These are phyloP conservation scores for Leptinotarsa texana DNA, from an alignment of 1,140 invertebrate genomes.

Conservation along the genomic window DNA sequence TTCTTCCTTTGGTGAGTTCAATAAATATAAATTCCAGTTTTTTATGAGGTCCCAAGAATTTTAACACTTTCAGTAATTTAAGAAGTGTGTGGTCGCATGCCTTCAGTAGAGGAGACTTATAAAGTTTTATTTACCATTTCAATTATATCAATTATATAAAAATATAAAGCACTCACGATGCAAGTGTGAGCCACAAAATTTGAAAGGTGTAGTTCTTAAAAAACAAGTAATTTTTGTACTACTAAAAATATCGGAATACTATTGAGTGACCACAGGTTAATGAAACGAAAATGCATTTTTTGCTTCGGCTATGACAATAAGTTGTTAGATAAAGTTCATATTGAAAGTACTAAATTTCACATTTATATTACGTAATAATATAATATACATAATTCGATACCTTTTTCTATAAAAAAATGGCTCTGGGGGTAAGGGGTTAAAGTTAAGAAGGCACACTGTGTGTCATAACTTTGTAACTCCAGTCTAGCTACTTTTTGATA, in stretches of 20 bases:
- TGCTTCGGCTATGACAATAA: too few relatives aligned
- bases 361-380: too few relatives aligned
- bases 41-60: not conserved
- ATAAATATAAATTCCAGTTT: not conserved
- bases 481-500: too few relatives aligned
- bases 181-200: not conserved
- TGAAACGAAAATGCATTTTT: too few relatives aligned
- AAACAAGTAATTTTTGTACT: not conserved
- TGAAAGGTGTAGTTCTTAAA: not conserved
- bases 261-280: too few relatives aligned
- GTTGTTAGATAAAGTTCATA: too few relatives aligned
- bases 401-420: too few relatives aligned
- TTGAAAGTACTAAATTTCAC: too few relatives aligned
- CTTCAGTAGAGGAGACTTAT: not conserved
- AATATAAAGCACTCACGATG: not conserved
- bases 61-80: slow-evolving; percentile 4
- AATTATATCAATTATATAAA: not conserved
- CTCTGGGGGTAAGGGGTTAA: too few relatives aligned
- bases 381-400: too few relatives aligned
- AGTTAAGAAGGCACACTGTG: too few relatives aligned
- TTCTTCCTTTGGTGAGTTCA: not conserved
- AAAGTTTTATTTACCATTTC: not conserved
- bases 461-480: too few relatives aligned
- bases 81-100: slow-evolving; percentile 10
- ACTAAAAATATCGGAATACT: not conserved